phyloP scores from a whole-genome alignment of 2,113 vertebrate species.

The Bostrychus sinensis region DNA sequence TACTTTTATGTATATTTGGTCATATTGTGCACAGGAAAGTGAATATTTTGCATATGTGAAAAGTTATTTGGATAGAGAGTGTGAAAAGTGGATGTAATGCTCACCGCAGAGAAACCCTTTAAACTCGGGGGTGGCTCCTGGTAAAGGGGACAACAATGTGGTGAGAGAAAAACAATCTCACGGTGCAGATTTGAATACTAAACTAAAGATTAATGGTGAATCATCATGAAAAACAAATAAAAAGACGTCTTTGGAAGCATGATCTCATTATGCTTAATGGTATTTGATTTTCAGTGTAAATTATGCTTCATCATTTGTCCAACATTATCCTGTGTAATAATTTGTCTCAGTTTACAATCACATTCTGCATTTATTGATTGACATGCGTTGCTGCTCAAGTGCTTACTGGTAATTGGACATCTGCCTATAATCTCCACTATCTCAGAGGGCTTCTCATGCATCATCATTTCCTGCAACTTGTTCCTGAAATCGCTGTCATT shows the following conservation, averaged over 20 bases:
- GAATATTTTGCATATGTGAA: too few relatives aligned
- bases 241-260: background rate
- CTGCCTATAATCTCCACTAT: background rate
- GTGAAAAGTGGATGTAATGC: constrained; percentile 25
- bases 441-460: constrained; percentile 31
- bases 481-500: constrained; percentile 1
- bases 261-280: constrained; percentile 19
- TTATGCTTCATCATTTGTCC: constrained; percentile 28
- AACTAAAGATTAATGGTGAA: constrained; percentile 20
- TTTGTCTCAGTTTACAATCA: constrained; percentile 45
- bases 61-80: background rate
- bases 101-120: constrained; percentile 64
- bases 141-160: constrained; percentile 41
- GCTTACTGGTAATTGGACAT: constrained; percentile 23
- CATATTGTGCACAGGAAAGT: too few relatives aligned
- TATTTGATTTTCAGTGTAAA: constrained; percentile 33
- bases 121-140: constrained; percentile 61
- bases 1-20: too few relatives aligned
- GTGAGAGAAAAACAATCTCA: constrained; percentile 21
- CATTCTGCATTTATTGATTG: constrained; percentile 36
- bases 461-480: constrained; percentile 30
- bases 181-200: background rate
- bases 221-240: constrained; percentile 7
- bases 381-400: constrained; percentile 36
- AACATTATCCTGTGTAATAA: constrained; percentile 29